Evolutionary conservation across 2,797 vertebrate genomes (phyloP).

Genomic region (Hyperoplus lanceolatus): DNA sequence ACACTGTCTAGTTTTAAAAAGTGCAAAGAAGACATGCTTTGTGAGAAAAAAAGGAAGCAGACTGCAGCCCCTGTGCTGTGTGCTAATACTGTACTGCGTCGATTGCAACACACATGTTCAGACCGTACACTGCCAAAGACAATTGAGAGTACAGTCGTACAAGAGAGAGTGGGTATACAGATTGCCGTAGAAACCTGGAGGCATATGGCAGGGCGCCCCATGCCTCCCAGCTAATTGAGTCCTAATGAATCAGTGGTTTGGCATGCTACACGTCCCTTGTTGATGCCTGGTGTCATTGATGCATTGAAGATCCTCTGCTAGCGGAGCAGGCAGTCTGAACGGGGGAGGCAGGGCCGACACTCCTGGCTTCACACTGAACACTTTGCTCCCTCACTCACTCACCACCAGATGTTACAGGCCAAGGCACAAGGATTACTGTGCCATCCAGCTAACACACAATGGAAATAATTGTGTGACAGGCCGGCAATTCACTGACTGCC

Average conservation of each 20-base stretch:
- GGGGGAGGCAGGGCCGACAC: slow-evolving; percentile 48
- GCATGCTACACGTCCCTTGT: slow-evolving; percentile 75
- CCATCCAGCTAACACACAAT: slow-evolving; percentile 58
- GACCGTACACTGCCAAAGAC: slow-evolving; percentile 45
- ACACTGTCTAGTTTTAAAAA: slow-evolving; percentile 53
- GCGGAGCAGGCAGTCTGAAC: slow-evolving; percentile 61
- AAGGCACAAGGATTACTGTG: slow-evolving; percentile 48
- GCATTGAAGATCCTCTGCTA: slow-evolving; percentile 75
- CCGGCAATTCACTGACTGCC: slow-evolving; percentile 66
- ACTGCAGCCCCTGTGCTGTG: slow-evolving; percentile 19
- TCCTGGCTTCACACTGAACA: slow-evolving; percentile 51
- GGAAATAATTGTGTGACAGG: slow-evolving; percentile 71
- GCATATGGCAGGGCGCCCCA: slow-evolving; percentile 80
- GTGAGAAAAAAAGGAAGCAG: slow-evolving; percentile 28
- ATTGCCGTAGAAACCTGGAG: slow-evolving; percentile 71
- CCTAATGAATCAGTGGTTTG: slow-evolving; percentile 86
- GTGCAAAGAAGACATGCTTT: slow-evolving; percentile 42
- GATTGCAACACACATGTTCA: slow-evolving; percentile 48
- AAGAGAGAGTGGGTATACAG: slow-evolving; percentile 62
- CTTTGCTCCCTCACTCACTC: slow-evolving; percentile 50
- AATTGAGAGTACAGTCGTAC: slow-evolving; percentile 62
- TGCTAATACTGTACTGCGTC: slow-evolving; percentile 28
- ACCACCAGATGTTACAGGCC: slow-evolving; percentile 75
- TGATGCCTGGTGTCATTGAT: slow-evolving; percentile 79
- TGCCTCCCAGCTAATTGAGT: slow-evolving; percentile 82